Conservation (phyloP, 2,113 vertebrate species). For the Callospermophilus lateralis region DNA sequence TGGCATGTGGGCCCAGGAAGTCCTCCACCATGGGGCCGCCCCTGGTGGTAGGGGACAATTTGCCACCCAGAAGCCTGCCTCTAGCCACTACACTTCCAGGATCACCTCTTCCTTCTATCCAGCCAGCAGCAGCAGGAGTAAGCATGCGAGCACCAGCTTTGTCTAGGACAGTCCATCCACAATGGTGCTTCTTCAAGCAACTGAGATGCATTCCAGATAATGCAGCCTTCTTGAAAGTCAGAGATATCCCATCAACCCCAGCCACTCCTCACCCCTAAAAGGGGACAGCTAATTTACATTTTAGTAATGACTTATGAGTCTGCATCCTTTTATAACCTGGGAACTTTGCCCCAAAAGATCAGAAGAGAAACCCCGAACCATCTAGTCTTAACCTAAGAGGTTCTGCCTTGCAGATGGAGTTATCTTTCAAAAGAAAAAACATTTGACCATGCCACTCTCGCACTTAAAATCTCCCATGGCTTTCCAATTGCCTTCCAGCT, state of each 20-base stretch:
- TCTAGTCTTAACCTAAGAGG: slow-evolving; percentile 33
- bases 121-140: not conserved
- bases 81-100: not conserved
- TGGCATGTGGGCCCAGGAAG: not conserved
- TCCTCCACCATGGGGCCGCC: not conserved
- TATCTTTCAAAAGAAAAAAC: slow-evolving; percentile 42
- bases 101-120: not conserved
- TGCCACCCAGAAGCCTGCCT: not conserved
- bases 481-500: not conserved
- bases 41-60: not conserved
- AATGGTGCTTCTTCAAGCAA: not conserved
- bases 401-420: not conserved
- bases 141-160: not conserved
- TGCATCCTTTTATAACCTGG: slow-evolving; percentile 17
- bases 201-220: not conserved
- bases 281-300: not conserved
- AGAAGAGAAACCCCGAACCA: slow-evolving; percentile 8
- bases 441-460: not conserved
- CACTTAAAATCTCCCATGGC: slow-evolving; percentile 20
- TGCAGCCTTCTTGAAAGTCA: not conserved
- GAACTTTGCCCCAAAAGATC: slow-evolving; percentile 39
- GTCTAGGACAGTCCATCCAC: not conserved
- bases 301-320: slow-evolving; percentile 17
- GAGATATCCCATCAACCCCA: not conserved
- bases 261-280: not conserved